These are phyloP conservation scores for Octodon degus DNA, from an alignment of 2,113 vertebrate genomes.

Conservation along the genomic window DNA sequence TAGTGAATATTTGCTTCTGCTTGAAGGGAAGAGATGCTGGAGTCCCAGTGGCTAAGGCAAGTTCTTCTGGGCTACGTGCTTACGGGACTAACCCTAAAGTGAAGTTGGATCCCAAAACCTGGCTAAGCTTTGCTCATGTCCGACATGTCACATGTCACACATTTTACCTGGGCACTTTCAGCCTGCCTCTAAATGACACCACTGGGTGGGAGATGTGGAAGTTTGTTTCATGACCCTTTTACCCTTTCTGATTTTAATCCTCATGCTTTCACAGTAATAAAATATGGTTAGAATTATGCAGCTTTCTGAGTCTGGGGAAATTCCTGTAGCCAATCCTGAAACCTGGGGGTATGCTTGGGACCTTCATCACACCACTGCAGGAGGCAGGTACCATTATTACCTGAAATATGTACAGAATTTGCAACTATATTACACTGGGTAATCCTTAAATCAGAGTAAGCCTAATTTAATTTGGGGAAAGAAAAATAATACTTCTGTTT, in stretches of 20 bases:
- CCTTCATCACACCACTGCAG: background rate
- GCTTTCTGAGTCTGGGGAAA: background rate
- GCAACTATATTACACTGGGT: background rate
- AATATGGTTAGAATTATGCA: background rate
- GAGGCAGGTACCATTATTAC: background rate
- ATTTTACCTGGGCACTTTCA: background rate
- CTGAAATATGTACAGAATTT: background rate
- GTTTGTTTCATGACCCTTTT: background rate
- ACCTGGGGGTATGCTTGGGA: background rate
- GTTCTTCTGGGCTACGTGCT: background rate
- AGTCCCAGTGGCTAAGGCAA: background rate
- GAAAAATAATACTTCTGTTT: background rate
- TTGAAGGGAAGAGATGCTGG: background rate
- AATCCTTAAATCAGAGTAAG: background rate
- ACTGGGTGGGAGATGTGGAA: background rate
- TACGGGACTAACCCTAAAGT: background rate
- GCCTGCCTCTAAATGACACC: background rate
- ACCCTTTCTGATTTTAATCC: background rate
- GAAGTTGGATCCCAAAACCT: background rate
- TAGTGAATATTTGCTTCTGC: background rate
- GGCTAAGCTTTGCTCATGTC: background rate
- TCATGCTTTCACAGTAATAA: background rate
- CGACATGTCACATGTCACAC: background rate
- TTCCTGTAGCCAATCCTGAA: background rate
- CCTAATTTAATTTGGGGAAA: constrained; percentile 1